phyloP scores from a whole-genome alignment of 35 echinoderm and acorn worm species.

The Ophioderma brevispina region DNA sequence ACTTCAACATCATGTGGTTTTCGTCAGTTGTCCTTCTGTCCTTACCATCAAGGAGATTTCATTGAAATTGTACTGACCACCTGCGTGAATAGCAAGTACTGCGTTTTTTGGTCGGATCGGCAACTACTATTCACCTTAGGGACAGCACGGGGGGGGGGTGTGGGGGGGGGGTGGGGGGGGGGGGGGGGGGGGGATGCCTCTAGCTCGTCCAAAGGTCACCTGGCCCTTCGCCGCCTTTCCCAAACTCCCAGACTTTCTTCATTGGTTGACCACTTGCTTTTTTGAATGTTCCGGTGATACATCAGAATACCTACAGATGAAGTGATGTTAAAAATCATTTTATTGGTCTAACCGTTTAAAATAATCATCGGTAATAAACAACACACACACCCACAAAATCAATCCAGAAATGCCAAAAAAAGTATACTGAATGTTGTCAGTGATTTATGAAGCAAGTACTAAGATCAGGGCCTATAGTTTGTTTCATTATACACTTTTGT shows the following conservation, averaged over 20 bases:
- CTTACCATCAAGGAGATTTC: background rate
- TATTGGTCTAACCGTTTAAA: too few species aligned
- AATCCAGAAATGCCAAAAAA: too few species aligned
- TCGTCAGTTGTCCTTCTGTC: background rate
- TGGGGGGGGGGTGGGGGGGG: too few species aligned
- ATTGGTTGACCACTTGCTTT: background rate
- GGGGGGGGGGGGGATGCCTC: background rate
- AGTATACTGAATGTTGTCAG: too few species aligned
- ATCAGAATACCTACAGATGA: background rate
- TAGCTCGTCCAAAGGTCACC: background rate
- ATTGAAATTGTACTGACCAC: background rate
- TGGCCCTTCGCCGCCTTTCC: background rate
- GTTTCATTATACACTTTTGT: too few species aligned
- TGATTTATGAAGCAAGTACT: too few species aligned
- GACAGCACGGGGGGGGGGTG: too few species aligned
- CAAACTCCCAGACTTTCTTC: background rate
- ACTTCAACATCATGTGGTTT: background rate
- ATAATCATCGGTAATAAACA: too few species aligned
- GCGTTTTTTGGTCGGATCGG: background rate
- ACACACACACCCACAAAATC: too few species aligned
- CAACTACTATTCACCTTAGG: background rate
- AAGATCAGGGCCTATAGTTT: too few species aligned
- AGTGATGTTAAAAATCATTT: background rate
- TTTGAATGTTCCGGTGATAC: background rate
- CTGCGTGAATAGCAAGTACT: background rate